A percentile compares a stretch with the other conserved stretches of the same genome.
Evolutionary conservation across 2,797 vertebrate species (phyloP).

Genomic region (Argentina silus): DNA sequence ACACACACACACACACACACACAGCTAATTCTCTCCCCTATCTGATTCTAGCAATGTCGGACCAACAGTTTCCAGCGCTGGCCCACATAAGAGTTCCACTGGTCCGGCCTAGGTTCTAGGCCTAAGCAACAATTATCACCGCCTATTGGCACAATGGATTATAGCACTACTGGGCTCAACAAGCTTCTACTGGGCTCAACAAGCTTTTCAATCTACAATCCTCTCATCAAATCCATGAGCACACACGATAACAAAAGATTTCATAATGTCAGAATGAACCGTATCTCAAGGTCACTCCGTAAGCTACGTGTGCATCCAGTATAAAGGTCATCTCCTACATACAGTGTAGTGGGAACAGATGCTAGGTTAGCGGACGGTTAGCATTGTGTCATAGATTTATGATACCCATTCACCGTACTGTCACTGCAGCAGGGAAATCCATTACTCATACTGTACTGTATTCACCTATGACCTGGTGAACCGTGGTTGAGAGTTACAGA

Average conservation of each 20-base stretch:
- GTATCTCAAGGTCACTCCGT: background rate
- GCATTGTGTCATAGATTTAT: constrained; percentile 37
- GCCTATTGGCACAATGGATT: background rate
- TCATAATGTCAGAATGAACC: background rate
- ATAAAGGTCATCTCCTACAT: constrained; percentile 23
- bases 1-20: background rate
- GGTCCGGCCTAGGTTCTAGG: too few species aligned
- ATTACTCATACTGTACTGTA: constrained; percentile 36
- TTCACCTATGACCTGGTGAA: background rate
- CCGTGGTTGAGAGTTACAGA: constrained; percentile 7
- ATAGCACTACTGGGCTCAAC: background rate
- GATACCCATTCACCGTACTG: constrained; percentile 5
- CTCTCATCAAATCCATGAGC: constrained; percentile 23
- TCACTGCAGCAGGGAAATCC: constrained; percentile 22
- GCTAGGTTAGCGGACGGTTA: constrained; percentile 9
- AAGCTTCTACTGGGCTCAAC: too few species aligned
- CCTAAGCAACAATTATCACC: background rate
- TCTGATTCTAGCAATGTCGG: too few species aligned
- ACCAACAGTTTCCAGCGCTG: background rate
- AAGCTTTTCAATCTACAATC: constrained; percentile 21
- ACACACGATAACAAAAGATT: background rate
- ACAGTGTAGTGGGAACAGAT: constrained; percentile 16
- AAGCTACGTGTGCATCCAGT: background rate
- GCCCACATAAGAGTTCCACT: background rate
- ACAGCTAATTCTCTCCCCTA: background rate